These are phyloP conservation scores for Melanerpes aurifrons DNA, from an alignment of 2,113 vertebrate species.

Conservation along the genomic window DNA sequence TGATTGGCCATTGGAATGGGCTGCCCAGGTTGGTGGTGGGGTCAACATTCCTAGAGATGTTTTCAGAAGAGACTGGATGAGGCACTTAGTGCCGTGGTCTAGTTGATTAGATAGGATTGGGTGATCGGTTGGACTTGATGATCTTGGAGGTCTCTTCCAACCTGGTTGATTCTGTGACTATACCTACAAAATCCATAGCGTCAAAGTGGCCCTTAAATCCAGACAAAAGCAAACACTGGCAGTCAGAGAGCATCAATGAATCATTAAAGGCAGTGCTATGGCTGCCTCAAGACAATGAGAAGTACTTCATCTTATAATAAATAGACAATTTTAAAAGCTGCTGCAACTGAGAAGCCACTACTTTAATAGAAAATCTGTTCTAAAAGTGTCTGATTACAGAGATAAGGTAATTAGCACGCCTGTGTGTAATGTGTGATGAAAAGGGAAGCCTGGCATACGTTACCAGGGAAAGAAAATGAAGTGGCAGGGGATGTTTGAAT, in stretches of 20 bases:
- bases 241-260: neutral
- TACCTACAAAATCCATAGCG: neutral
- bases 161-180: no score
- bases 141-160: no score
- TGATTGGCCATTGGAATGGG: no score
- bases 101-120: no score
- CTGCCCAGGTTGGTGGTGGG: no score
- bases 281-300: neutral
- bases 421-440: neutral
- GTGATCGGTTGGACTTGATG: no score
- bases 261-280: neutral
- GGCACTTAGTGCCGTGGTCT: no score
- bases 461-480: slow-evolving; percentile 7
- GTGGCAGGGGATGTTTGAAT: slow-evolving; percentile 14
- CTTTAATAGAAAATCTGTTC: neutral
- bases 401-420: slow-evolving; percentile 4
- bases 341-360: neutral
- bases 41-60: no score
- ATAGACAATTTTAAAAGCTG: neutral
- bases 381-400: slow-evolving; percentile 34
- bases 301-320: neutral
- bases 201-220: neutral
- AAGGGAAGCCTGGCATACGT: neutral
- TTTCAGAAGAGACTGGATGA: no score
- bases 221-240: neutral